Conservation (phyloP, 1,140 invertebrate species). For the Drosophila parvula region DNA sequence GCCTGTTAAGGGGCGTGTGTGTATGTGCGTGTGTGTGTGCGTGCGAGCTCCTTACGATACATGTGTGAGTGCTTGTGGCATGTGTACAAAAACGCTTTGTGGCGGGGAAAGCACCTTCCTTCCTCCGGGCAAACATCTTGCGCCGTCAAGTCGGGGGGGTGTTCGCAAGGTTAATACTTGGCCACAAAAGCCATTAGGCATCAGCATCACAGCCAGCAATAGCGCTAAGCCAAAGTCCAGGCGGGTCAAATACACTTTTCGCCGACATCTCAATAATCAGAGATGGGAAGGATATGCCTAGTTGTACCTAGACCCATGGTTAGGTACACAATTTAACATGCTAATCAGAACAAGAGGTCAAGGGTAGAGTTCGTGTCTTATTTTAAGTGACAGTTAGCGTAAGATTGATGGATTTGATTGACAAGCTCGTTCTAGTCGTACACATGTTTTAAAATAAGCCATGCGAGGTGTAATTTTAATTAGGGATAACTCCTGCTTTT, state of each 20-base stretch:
- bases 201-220: conserved; percentile 34
- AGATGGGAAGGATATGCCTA: conserved; percentile 15
- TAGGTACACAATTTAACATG: not conserved
- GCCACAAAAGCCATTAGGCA: conserved; percentile 75
- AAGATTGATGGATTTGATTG: not conserved
- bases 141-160: not conserved
- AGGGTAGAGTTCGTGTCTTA: not conserved
- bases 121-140: conserved; percentile 19
- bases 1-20: conserved; percentile 49
- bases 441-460: not conserved
- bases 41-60: conserved; percentile 17
- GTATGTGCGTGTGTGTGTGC: conserved; percentile 10
- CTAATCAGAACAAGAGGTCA: not conserved
- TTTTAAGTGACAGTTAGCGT: not conserved
- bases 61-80: conserved; percentile 39
- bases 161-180: conserved; percentile 70
- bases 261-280: conserved; percentile 30
- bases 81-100: conserved; percentile 67
- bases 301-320: not conserved
- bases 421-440: not conserved
- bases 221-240: conserved; percentile 47
- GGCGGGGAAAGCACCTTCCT: conserved; percentile 48
- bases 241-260: conserved; percentile 70
- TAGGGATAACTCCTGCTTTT: no score
- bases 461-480: not conserved